These are phyloP conservation scores for Drosophila erecta DNA, from an alignment of 1,140 invertebrate genomes.

Conservation along the genomic window DNA sequence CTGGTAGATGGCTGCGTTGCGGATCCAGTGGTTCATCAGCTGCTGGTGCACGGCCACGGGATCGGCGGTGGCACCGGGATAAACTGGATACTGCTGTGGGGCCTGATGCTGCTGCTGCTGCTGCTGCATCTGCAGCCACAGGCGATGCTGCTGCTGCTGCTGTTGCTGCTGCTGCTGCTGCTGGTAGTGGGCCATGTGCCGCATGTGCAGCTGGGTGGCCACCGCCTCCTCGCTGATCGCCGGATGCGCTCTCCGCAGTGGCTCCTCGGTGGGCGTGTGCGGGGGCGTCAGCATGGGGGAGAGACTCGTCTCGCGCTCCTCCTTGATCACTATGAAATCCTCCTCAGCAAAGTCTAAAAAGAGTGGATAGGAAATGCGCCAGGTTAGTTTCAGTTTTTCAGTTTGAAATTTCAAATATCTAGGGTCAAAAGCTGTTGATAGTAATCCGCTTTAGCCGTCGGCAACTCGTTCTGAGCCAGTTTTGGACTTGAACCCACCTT, in stretches of 20 bases:
- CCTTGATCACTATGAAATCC: conserved; percentile 86
- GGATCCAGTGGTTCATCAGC: conserved; percentile 90
- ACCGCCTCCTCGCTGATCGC: conserved; percentile 67
- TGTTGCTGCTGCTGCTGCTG: conserved; percentile 71
- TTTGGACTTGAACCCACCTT: conserved; percentile 61
- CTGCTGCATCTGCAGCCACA: conserved; percentile 72
- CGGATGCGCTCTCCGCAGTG: conserved; percentile 69
- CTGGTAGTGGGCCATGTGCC: conserved; percentile 74
- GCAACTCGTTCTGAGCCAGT: conserved; percentile 18
- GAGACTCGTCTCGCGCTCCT: conserved; percentile 87
- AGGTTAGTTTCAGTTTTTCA: conserved; percentile 18
- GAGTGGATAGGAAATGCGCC: background rate
- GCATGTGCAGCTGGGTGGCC: conserved; percentile 67
- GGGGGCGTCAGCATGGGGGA: conserved; percentile 89
- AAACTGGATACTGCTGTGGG: conserved; percentile 63
- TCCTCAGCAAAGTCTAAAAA: conserved; percentile 76
- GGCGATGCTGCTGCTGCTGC: conserved; percentile 66
- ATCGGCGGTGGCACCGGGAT: conserved; percentile 77
- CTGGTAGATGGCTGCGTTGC: conserved; percentile 88
- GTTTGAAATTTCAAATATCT: no score
- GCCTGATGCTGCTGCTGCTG: conserved; percentile 58
- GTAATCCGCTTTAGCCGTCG: conserved; percentile 63
- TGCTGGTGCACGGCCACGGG: conserved; percentile 85
- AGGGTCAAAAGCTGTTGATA: no score
- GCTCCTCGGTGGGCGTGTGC: conserved; percentile 88